Evolutionary conservation across 2,797 vertebrate genomes (phyloP), one percentile per base, ranked within the genome.

Genomic region (Sebastes steindachneri): DNA sequence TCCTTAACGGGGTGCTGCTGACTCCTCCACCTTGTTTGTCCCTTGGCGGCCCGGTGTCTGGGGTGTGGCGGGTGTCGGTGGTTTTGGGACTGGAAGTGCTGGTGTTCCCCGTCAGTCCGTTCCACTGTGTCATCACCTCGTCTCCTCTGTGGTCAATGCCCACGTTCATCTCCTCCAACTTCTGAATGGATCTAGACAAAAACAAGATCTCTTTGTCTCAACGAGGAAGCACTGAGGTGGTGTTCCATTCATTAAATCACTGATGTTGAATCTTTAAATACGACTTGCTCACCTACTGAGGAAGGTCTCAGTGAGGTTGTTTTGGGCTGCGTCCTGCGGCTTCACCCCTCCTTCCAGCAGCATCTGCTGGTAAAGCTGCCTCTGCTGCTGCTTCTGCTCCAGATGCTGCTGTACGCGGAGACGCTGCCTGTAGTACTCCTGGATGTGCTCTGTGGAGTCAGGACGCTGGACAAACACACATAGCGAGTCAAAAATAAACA

Each of bases 331-430:
- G 8, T 98, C 97, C 73, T 96, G 96, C 0, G 91, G 93, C 86
- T 97, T 98, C 92, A 99, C 98, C 2, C 98, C 98, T 83, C 98
- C 98, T 92, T 99, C 98, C 33, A 98, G 92, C 73, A 99, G 91
- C 98, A 99, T 99, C 87, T 99, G 98, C 90, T 99, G 97, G 86
- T 99, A 99, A 23, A 99, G 94, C 86, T 99, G 97, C 17, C 95
- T 95, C 68, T 99, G 98, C 65, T 99, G 98, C 90, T 99, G 97
- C 37, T 99, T 99, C 94, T 99, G 98, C 73, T 99, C 98, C 29
- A 99, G 93, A 89, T 99, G 98, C 89, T 99, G 98, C 90, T 99
- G 98, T 71, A 99, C 99, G 0, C 98, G 97, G 21, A 98, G 87
- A 1, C 97, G 96, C 90, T 99, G 98, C 28, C 97, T 95, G 83